Evolutionary conservation across 2,113 vertebrate species (phyloP).

Genomic region (Caretta caretta): DNA sequence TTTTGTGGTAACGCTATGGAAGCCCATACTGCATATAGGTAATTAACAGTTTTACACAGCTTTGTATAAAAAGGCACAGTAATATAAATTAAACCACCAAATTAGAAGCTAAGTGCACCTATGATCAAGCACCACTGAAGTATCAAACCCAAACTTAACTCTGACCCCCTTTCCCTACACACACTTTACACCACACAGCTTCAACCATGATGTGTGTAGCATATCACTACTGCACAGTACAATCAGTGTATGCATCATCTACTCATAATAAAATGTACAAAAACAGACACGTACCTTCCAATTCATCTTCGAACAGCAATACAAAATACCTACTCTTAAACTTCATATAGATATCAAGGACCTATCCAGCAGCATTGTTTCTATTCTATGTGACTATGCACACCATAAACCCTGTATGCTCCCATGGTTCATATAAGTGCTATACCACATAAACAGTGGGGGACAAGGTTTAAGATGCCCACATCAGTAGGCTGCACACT

Average conservation of each 20-base stretch:
- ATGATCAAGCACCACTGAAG: neutral
- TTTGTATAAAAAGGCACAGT: neutral
- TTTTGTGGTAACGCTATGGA: neutral
- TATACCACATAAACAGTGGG: neutral
- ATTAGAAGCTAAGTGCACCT: neutral
- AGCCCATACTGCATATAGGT: no score
- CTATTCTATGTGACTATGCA: accelerated
- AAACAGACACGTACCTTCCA: neutral
- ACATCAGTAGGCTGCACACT: neutral
- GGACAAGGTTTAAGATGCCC: neutral
- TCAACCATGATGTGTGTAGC: neutral
- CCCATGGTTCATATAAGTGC: neutral
- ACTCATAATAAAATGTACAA: neutral
- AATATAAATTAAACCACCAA: neutral
- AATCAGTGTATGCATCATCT: neutral
- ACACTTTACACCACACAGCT: neutral
- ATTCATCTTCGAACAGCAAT: neutral
- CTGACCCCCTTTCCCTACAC: neutral
- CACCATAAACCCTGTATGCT: neutral
- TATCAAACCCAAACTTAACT: neutral
- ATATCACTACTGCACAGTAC: neutral
- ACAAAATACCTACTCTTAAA: neutral
- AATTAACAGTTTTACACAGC: neutral
- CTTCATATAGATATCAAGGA: neutral
- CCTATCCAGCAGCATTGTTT: neutral